phyloP scores from a whole-genome alignment of 1,140 invertebrate genomes.

The Ips typographus region DNA sequence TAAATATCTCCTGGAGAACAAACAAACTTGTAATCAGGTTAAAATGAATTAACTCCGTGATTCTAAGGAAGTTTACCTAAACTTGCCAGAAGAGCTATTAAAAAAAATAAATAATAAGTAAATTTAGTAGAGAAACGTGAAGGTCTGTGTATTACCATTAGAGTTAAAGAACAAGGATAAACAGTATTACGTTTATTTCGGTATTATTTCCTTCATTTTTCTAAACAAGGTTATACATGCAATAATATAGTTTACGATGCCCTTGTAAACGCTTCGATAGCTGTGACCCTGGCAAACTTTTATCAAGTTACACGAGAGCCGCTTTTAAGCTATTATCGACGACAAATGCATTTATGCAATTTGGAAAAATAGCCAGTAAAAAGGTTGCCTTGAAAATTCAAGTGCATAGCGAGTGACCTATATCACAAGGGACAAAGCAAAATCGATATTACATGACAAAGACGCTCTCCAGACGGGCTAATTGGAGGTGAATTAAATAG shows the following conservation, averaged over 20 bases:
- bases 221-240: slow-evolving; percentile 17
- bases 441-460: slow-evolving; percentile 33
- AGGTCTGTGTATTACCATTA: background rate
- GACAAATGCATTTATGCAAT: slow-evolving; percentile 37
- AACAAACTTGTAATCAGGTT: no score
- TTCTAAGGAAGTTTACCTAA: no score
- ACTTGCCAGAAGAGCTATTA: no score
- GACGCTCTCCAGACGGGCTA: slow-evolving; percentile 16
- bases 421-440: slow-evolving; percentile 36
- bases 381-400: slow-evolving; percentile 37
- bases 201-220: slow-evolving; percentile 19
- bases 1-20: no score
- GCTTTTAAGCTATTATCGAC: slow-evolving; percentile 32
- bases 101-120: background rate
- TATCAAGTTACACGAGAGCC: slow-evolving; percentile 24
- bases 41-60: no score
- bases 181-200: slow-evolving; percentile 9
- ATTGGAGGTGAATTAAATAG: slow-evolving; percentile 24
- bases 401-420: slow-evolving; percentile 36
- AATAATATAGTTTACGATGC: slow-evolving; percentile 36
- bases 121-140: no score
- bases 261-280: slow-evolving; percentile 35
- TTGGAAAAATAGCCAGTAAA: slow-evolving; percentile 29
- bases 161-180: slow-evolving; percentile 17
- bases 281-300: slow-evolving; percentile 32